Conservation (phyloP, 2,113 vertebrate genomes). For the Lycocorax pyrrhopterus region DNA sequence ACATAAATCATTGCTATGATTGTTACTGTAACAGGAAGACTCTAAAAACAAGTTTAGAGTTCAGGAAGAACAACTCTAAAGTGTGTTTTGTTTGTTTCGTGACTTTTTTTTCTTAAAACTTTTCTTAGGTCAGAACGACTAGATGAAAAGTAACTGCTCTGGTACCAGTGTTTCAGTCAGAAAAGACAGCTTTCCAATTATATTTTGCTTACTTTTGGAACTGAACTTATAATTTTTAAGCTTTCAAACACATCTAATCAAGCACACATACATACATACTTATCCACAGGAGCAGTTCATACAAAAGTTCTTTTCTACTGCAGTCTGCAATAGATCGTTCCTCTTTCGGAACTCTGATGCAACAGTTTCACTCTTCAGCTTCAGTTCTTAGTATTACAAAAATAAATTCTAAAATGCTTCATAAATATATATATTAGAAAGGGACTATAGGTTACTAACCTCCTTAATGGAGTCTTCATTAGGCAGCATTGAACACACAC, state of each 20-base stretch:
- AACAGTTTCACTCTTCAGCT: not conserved
- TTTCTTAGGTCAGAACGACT: not conserved
- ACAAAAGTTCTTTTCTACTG: not conserved
- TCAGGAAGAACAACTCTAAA: not conserved
- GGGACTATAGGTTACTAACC: slow-evolving; percentile 71
- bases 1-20: not conserved
- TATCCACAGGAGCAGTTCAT: not conserved
- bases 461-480: slow-evolving; percentile 94
- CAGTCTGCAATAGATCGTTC: not conserved
- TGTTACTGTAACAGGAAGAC: not conserved
- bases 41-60: not conserved
- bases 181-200: not conserved
- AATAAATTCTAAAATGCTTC: not conserved
- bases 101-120: not conserved
- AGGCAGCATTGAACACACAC: slow-evolving; percentile 91
- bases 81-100: not conserved
- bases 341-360: not conserved
- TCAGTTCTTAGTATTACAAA: not conserved
- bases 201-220: not conserved
- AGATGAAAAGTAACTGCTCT: not conserved
- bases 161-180: not conserved
- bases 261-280: not conserved
- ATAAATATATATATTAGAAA: not conserved
- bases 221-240: not conserved
- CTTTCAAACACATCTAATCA: not conserved